These are phyloP conservation scores for Phrynocephalus versicolor DNA, from an alignment of 2,113 vertebrate genomes.

Conservation along the genomic window DNA sequence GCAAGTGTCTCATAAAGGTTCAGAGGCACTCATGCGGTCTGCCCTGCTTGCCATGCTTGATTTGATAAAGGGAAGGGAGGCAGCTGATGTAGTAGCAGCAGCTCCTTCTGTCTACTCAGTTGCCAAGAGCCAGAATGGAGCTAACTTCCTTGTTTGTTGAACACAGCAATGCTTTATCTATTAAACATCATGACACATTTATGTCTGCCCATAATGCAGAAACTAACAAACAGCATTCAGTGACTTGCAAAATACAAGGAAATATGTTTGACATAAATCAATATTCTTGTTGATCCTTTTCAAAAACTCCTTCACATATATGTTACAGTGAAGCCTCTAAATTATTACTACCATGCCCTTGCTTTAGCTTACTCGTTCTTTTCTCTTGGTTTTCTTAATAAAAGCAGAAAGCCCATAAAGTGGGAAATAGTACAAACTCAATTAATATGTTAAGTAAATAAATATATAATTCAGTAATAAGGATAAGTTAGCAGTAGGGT, in stretches of 20 bases:
- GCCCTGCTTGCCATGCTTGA: not conserved
- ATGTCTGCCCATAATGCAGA: not conserved
- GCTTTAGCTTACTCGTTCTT: not conserved
- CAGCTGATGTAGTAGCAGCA: not conserved
- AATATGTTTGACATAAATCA: not conserved
- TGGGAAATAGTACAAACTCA: not conserved
- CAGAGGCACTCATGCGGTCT: not conserved
- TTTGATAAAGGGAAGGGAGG: not conserved
- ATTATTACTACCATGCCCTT: not conserved
- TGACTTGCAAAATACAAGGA: not conserved
- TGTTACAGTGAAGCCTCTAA: not conserved
- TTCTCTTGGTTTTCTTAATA: not conserved
- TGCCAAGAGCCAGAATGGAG: not conserved
- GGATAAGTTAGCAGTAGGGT: not conserved
- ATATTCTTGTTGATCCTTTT: not conserved
- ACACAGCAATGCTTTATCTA: not conserved
- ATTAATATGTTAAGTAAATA: not conserved
- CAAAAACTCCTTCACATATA: not conserved
- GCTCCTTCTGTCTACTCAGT: not conserved
- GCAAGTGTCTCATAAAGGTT: not conserved
- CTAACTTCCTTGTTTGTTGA: not conserved
- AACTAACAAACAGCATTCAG: not conserved
- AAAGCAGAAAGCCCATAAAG: not conserved
- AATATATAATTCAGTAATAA: not conserved
- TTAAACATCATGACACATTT: not conserved